These are phyloP conservation scores for Macrocentrus cingulum DNA, from an alignment of 1,140 invertebrate species.

Conservation along the genomic window DNA sequence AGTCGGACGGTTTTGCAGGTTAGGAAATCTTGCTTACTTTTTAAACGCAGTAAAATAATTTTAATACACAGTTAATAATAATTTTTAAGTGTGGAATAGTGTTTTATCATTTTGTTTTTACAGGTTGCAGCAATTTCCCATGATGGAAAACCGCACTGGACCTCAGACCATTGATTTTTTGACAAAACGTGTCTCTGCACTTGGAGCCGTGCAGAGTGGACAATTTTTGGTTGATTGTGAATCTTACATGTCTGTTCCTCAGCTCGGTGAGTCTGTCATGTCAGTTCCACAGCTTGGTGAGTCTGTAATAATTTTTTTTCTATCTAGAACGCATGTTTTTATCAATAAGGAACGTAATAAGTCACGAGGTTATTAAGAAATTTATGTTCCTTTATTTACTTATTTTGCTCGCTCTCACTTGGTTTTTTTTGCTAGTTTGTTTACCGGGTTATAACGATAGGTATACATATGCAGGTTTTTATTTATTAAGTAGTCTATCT, in stretches of 20 bases:
- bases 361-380: too few relatives aligned
- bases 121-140: constrained; percentile 77
- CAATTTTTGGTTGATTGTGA: constrained; percentile 95
- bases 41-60: not conserved
- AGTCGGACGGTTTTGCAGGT: not conserved
- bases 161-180: constrained; percentile 83
- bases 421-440: too few relatives aligned
- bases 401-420: too few relatives aligned
- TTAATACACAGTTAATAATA: not conserved
- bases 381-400: too few relatives aligned
- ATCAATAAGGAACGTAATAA: too few relatives aligned
- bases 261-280: constrained; percentile 67
- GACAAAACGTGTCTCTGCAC: constrained; percentile 78
- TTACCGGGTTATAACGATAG: too few relatives aligned
- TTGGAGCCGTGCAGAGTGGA: constrained; percentile 84
- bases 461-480: too few relatives aligned
- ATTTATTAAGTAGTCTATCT: too few relatives aligned
- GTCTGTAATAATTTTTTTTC: too few relatives aligned
- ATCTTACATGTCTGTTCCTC: constrained; percentile 81
- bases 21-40: not conserved
- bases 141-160: constrained; percentile 83
- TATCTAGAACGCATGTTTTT: too few relatives aligned
- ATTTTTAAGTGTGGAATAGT: not conserved
- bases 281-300: too few relatives aligned
- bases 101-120: constrained; percentile 13